These are phyloP conservation scores for Meandrina meandrites DNA, from an alignment of 92 coral and sea anemone species.

Conservation along the genomic window DNA sequence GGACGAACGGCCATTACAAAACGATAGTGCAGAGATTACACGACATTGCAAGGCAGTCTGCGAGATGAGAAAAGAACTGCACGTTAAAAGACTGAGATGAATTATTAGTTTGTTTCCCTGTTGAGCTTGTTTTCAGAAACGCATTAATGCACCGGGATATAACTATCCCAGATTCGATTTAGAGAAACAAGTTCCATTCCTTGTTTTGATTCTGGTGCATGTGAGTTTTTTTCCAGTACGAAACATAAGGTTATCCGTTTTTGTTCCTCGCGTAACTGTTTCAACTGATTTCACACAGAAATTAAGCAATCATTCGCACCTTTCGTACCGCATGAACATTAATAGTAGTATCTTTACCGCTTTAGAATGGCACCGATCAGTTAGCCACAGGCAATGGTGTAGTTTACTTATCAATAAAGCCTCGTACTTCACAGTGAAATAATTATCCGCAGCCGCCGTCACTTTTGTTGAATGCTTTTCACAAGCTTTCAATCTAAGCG, in stretches of 20 bases:
- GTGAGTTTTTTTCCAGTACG: neutral
- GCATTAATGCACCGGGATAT: neutral
- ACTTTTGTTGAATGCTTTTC: neutral
- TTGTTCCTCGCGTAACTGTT: neutral
- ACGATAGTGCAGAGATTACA: slow-evolving; percentile 56
- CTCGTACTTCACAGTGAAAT: neutral
- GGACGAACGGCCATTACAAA: slow-evolving; percentile 15
- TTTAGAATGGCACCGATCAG: neutral
- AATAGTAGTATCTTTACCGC: too few species aligned
- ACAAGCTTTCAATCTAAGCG: neutral
- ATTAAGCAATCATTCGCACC: neutral
- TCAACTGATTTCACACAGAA: neutral
- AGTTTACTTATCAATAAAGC: neutral
- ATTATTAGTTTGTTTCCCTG: neutral
- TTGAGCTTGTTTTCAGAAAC: neutral
- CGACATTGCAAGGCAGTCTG: slow-evolving; percentile 46
- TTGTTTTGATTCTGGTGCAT: neutral
- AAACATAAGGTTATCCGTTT: neutral
- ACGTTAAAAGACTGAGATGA: neutral
- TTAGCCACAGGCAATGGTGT: neutral
- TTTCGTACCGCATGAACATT: too few species aligned
- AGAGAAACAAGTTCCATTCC: too few species aligned
- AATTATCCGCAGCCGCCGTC: too few species aligned
- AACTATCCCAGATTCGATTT: neutral
- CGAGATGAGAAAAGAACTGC: slow-evolving; percentile 32